These are phyloP conservation scores for Setipinna tenuifilis DNA, from an alignment of 2,797 vertebrate species.

Conservation along the genomic window DNA sequence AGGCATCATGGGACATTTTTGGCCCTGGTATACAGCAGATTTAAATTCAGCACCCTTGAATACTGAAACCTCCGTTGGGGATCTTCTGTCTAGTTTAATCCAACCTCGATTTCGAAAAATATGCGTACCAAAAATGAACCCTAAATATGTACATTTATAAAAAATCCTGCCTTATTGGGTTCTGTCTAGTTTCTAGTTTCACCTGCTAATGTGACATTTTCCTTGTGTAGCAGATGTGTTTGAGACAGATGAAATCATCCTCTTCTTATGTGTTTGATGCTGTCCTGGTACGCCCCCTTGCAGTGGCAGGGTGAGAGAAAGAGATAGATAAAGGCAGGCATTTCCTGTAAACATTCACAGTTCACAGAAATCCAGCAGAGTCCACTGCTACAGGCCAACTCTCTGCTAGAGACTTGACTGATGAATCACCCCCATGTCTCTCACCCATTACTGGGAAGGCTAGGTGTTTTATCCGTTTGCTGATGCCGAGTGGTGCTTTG, in stretches of 20 bases:
- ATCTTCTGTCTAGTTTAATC: too few relatives aligned
- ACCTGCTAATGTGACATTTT: not conserved
- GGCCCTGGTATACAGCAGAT: too few relatives aligned
- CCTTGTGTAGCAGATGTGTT: not conserved
- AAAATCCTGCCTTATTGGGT: too few relatives aligned
- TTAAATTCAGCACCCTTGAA: too few relatives aligned
- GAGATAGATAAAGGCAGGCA: not conserved
- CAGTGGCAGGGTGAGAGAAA: too few relatives aligned
- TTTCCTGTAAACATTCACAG: conserved; percentile 4
- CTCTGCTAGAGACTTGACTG: conserved; percentile 28
- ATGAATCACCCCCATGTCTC: conserved; percentile 18
- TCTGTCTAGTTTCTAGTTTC: not conserved
- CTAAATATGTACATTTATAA: too few relatives aligned
- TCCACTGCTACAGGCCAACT: not conserved
- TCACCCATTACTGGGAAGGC: conserved; percentile 15
- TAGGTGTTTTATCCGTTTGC: not conserved
- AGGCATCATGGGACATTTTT: too few relatives aligned
- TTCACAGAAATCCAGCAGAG: not conserved
- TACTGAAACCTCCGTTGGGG: too few relatives aligned
- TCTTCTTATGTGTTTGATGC: not conserved
- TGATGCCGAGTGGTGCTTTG: not conserved
- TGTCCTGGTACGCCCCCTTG: not conserved
- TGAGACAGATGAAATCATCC: not conserved
- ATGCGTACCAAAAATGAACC: too few relatives aligned
- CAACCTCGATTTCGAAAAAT: too few relatives aligned